Base-by-base conservation (phyloP, 1,140 invertebrate genomes). In the Gonioctena quinquepunctata region DNA sequence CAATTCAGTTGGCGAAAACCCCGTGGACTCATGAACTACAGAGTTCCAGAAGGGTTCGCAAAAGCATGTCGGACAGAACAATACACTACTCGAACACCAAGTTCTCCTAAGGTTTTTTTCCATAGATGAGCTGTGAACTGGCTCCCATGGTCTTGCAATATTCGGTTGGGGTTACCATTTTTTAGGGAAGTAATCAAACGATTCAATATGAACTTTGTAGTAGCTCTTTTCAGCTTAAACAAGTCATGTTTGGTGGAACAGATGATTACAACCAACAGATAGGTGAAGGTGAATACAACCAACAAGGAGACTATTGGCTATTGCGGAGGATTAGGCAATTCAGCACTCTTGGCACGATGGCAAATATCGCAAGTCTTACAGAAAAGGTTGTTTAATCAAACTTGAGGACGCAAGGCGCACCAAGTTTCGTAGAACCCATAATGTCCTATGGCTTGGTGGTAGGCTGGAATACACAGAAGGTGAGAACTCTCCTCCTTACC, bases 1-100 rank as follows among this genome's bases (percentile, higher is more conserved):
- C 33, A 68, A 60, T 68, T 57, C 22, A 33, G 48, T 52, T 48
- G 56, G 16, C 61, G 23, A 60, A 70, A 70, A 70, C 59, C 65
- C 69, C 42, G 69, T 62, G 28, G 54, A 57, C 33, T 42, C 33
- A n/a, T n/a, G 7, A n/a, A 42, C 33, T 8, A 42, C 11, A 3
- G 33, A 42, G n/a, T 42, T 42, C 1, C 11, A 42, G 16, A 3
- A 42, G n/a, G n/a, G 2, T 42, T n/a, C 33, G 33, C 33, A 42
- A 42, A 42, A 42, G 33, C 33, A 42, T 42, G 33, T 0, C 33
- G 33, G 8, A 42, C 33, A 13, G 33, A 42, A n/a, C 1, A 42
- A 42, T 13, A 42, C 3, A 13, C 8, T 42, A 42, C 1, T n/a
- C 4, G 11, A 0, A 42, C 3, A n/a, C 33, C 33, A 11, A 42